These are phyloP conservation scores for Batillaria attramentaria DNA, from an alignment of 1,140 invertebrate species.

Conservation along the genomic window DNA sequence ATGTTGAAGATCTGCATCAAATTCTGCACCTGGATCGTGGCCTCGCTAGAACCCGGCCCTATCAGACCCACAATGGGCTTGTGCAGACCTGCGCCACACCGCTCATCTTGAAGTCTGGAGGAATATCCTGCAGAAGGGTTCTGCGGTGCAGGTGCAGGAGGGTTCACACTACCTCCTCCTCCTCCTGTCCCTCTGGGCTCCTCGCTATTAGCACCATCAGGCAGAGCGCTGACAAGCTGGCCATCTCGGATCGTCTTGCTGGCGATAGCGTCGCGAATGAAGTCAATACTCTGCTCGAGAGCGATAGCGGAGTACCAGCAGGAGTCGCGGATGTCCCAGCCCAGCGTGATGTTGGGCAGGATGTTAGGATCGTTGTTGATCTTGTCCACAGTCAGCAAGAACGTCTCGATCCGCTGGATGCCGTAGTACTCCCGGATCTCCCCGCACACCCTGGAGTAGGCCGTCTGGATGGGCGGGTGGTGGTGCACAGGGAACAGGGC, in stretches of 20 bases:
- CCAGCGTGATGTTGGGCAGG: slow-evolving; percentile 78
- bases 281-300: slow-evolving; percentile 83
- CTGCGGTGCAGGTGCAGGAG: neutral
- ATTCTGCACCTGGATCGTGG: slow-evolving; percentile 83
- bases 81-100: slow-evolving; percentile 38
- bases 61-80: slow-evolving; percentile 79
- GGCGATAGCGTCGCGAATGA: slow-evolving; percentile 80
- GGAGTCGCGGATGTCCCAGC: slow-evolving; percentile 85
- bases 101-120: no score
- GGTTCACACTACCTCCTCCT: neutral
- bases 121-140: no score
- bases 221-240: slow-evolving; percentile 19
- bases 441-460: slow-evolving; percentile 65
- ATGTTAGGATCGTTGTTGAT: slow-evolving; percentile 73
- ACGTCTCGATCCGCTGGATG: slow-evolving; percentile 84
- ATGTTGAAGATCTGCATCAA: slow-evolving; percentile 85
- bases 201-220: neutral
- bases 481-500: slow-evolving; percentile 82
- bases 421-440: slow-evolving; percentile 81
- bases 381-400: slow-evolving; percentile 76
- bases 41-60: slow-evolving; percentile 80
- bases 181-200: neutral
- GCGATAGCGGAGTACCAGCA: slow-evolving; percentile 87
- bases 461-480: slow-evolving; percentile 72
- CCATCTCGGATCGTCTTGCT: slow-evolving; percentile 47